Percentiles rank a stretch among this genome's conserved stretches.
Conservation (phyloP, 2,797 vertebrate species). For the Molothrus aeneus region DNA sequence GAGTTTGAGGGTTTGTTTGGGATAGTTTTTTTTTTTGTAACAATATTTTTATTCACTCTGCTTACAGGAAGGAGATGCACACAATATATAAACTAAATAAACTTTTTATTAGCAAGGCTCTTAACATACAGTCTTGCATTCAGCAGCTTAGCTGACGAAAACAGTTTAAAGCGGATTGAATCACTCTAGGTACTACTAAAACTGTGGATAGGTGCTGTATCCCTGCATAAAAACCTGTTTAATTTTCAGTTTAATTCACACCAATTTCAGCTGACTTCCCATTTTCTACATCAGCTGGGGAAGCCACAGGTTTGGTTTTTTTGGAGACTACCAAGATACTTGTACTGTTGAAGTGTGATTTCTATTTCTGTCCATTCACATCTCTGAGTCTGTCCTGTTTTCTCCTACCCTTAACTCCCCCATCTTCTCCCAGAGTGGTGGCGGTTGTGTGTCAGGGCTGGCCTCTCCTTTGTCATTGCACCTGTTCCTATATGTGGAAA, state of each 20-base stretch:
- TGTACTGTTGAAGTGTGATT: neutral
- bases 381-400: neutral
- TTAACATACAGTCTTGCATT: slow-evolving; percentile 1
- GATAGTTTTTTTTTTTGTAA: neutral
- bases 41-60: neutral
- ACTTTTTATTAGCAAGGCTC: slow-evolving; percentile 56
- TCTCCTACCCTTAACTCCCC: neutral
- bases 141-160: neutral
- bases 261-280: neutral
- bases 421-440: neutral
- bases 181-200: neutral
- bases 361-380: neutral
- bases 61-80: slow-evolving; percentile 36
- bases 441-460: neutral
- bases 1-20: neutral
- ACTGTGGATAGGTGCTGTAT: neutral
- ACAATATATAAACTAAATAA: neutral
- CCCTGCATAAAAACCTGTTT: neutral
- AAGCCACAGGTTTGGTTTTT: neutral
- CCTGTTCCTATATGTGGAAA: neutral
- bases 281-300: neutral
- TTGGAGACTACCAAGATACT: neutral
- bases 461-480: too few relatives aligned
- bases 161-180: neutral
- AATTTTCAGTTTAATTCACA: neutral